Percentiles rank a stretch among this genome's conserved stretches.
These are phyloP conservation scores for Passer domesticus DNA, from an alignment of 2,113 vertebrate genomes.

Conservation along the genomic window DNA sequence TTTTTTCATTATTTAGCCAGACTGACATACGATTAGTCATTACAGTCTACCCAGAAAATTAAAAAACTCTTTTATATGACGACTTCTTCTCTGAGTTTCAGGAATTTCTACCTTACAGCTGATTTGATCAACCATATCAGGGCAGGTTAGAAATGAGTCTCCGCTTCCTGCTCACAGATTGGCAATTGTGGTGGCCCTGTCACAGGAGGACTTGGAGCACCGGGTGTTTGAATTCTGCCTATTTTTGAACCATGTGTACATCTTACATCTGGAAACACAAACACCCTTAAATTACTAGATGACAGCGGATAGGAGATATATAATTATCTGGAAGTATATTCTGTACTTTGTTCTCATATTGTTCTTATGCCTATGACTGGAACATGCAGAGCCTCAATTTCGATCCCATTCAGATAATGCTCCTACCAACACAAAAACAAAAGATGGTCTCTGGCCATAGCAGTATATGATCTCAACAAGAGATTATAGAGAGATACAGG, in stretches of 20 bases:
- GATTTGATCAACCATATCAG: neutral
- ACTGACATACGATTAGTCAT: neutral
- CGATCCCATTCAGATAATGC: neutral
- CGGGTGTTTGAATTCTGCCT: conserved; percentile 11
- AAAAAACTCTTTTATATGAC: neutral
- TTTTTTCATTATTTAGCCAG: conserved; percentile 22
- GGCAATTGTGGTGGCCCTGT: conserved; percentile 5
- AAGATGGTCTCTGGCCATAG: neutral
- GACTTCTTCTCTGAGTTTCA: conserved; percentile 14
- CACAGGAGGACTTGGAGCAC: conserved; percentile 12
- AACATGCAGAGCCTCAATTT: conserved; percentile 27
- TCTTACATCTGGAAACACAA: conserved; percentile 40
- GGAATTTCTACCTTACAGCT: neutral
- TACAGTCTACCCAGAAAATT: neutral
- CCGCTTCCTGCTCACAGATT: neutral
- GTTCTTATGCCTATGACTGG: neutral
- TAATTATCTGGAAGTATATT: conserved; percentile 24
- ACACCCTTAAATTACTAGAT: neutral
- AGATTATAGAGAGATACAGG: neutral
- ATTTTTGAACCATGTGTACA: neutral
- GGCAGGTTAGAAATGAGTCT: conserved; percentile 10
- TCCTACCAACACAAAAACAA: neutral
- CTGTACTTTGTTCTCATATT: conserved; percentile 10
- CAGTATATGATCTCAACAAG: neutral
- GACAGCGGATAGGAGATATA: neutral